Evolutionary conservation across 2,797 vertebrate species (phyloP).

Genomic region (Pipistrellus kuhlii): DNA sequence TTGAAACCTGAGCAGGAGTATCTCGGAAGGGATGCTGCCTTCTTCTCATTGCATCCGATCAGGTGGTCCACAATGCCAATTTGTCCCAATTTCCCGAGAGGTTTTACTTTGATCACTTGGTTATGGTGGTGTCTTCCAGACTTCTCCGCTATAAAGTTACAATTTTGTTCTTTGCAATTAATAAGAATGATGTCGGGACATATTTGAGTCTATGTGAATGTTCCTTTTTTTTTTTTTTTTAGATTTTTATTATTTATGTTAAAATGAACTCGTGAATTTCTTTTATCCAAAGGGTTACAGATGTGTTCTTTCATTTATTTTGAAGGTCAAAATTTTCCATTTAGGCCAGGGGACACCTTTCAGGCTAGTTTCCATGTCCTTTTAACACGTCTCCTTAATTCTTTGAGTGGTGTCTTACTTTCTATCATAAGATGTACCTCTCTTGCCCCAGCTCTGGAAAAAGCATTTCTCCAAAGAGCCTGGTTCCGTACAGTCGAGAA

Average conservation of each 20-base stretch:
- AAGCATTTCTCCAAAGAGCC: neutral
- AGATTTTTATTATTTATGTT: constrained; percentile 23
- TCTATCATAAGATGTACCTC: neutral
- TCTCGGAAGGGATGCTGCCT: neutral
- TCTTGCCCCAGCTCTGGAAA: neutral
- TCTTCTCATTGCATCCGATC: neutral
- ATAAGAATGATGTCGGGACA: neutral
- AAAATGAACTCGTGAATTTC: neutral
- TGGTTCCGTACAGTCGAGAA: neutral
- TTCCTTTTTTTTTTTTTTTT: no score
- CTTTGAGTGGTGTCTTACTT: neutral
- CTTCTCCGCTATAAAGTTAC: neutral
- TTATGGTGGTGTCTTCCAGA: neutral
- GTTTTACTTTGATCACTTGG: neutral
- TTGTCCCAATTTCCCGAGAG: neutral
- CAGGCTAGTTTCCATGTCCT: neutral
- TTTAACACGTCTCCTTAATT: neutral
- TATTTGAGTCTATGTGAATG: constrained; percentile 10
- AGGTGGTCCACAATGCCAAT: neutral
- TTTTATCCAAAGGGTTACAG: neutral
- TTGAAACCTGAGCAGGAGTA: neutral
- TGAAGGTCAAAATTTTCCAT: neutral
- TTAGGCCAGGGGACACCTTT: neutral
- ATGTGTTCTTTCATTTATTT: neutral
- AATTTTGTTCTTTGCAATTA: neutral